Evolutionary conservation across 2,888 invertebrate genomes (phyloP), one percentile per base, ranked within the genome.

Genomic region (Eretmocerus hayati): DNA sequence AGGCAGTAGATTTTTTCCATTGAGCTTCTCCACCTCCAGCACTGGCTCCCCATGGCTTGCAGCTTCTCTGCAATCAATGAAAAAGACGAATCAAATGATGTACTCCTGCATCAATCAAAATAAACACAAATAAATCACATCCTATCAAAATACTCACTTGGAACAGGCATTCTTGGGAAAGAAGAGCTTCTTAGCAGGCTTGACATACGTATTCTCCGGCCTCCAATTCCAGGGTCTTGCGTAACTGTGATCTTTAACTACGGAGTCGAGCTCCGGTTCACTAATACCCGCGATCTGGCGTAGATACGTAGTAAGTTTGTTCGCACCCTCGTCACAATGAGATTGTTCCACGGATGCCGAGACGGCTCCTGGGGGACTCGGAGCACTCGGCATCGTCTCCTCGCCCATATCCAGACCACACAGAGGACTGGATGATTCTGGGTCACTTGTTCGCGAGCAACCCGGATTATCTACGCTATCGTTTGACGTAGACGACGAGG

Each of bases 161-260:
- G n/a, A n/a, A n/a, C n/a, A n/a, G n/a, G n/a, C n/a, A n/a, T n/a
- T n/a, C n/a, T n/a, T n/a, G n/a, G n/a, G n/a, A n/a, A 77, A 72
- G 61, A 79, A 78, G 33, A 79, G 61, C 6, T 73, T 76, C 58
- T 77, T 77, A 2, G 74, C 68, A 1, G 83, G 83, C 50, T 78
- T 75, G 3, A 81, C 75, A 63, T 80, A 79, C 59, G 75, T 74
- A 41, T 79, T 77, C 60, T 83, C 83, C 11, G 82, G 80, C 54
- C 78, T 77, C 74, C 81, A 80, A 62, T 81, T 81, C 74, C 81
- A 80, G 42, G 86, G 83, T 57, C 84, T 77, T 8, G 84, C 78
- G 62, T 88, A 88, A 61, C 81, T 79, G 61, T 88, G 87, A 61
- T 88, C 87, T 69, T 82, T 77, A 51, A 76, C 60, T 33, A 81